phyloP scores from a whole-genome alignment of 2,113 vertebrate species.

The Setophaga coronata region DNA sequence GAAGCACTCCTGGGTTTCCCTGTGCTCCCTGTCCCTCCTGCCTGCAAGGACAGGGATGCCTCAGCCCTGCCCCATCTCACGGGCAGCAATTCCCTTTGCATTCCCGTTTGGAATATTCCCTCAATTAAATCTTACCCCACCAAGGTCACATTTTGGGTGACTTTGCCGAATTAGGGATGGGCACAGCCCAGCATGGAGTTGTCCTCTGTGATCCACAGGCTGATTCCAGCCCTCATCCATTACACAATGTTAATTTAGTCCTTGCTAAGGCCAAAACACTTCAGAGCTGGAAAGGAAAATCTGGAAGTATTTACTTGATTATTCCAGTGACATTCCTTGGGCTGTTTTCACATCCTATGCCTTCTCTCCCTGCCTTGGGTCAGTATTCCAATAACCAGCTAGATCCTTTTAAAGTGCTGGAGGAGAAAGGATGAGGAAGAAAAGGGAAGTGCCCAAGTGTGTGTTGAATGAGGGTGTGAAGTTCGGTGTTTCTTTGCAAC shows the following conservation, averaged over 20 bases:
- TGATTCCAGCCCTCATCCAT: not conserved
- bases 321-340: conserved; percentile 6
- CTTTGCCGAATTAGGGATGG: not conserved
- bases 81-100: not conserved
- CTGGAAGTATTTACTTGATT: conserved; percentile 26
- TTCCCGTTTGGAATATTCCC: not conserved
- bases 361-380: not conserved
- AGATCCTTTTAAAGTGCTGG: not conserved
- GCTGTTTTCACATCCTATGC: not conserved
- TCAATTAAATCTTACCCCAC: not conserved
- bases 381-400: not conserved
- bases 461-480: not conserved
- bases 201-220: not conserved
- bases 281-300: not conserved
- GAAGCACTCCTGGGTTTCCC: not conserved
- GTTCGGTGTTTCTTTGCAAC: not conserved
- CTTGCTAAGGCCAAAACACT: not conserved
- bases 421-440: not conserved
- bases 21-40: not conserved
- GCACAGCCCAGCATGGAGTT: accelerated
- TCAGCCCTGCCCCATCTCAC: not conserved
- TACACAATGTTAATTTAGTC: not conserved
- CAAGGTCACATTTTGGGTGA: not conserved
- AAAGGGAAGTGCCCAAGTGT: not conserved
- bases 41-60: not conserved